phyloP scores from a whole-genome alignment of 2,888 invertebrate genomes.

The Ichneumoninae sp. region DNA sequence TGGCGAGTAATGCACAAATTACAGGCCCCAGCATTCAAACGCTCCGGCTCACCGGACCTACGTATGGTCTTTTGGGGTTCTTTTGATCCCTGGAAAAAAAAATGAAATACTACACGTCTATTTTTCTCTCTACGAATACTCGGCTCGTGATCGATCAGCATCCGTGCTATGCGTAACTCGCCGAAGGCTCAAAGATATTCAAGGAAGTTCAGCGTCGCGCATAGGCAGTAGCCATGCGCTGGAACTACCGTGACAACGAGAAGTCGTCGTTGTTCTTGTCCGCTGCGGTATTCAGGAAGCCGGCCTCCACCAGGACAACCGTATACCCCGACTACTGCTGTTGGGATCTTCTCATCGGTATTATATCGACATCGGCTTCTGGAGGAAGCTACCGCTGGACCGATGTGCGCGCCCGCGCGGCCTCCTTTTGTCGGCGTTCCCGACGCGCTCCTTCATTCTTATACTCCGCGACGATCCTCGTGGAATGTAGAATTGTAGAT shows the following conservation, averaged over 20 bases:
- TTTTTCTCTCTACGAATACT: neutral
- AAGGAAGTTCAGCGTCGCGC: conserved; percentile 28
- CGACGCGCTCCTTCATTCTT: conserved; percentile 57
- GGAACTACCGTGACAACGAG: conserved; percentile 58
- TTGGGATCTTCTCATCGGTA: conserved; percentile 66
- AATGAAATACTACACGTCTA: neutral
- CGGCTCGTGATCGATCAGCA: conserved; percentile 8
- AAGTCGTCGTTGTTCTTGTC: conserved; percentile 41
- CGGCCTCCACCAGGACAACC: conserved; percentile 40
- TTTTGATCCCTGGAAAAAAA: neutral
- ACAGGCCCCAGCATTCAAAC: no score
- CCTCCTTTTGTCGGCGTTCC: conserved; percentile 71
- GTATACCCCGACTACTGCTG: conserved; percentile 35
- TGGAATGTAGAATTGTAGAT: conserved; percentile 76
- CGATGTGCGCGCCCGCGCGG: conserved; percentile 53
- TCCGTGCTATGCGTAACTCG: conserved; percentile 22
- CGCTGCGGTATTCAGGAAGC: conserved; percentile 54
- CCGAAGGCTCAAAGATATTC: conserved; percentile 34
- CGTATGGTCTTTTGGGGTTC: neutral
- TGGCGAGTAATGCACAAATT: no score
- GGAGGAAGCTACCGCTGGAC: conserved; percentile 45
- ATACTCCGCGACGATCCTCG: conserved; percentile 30
- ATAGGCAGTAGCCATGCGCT: neutral
- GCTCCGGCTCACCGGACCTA: no score
- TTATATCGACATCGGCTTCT: conserved; percentile 69